Conservation (phyloP, 1,140 invertebrate species). For the Parasteatoda tepidariorum region DNA sequence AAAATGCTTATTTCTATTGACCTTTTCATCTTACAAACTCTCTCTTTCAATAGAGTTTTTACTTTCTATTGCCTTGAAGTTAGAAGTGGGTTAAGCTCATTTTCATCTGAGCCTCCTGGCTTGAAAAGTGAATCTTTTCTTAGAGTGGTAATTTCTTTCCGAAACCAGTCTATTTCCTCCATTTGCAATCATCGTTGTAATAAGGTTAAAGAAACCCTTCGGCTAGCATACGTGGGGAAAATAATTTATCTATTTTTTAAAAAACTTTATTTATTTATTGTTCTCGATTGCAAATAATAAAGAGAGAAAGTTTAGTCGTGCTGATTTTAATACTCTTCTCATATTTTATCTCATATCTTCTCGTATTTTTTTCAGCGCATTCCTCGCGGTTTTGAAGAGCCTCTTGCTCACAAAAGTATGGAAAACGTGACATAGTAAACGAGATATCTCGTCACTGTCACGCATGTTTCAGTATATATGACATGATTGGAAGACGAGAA, state of each 20-base stretch:
- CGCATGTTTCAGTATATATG: no score
- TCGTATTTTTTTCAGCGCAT: constrained; percentile 11
- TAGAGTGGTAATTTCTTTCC: constrained; percentile 12
- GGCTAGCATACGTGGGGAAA: constrained; percentile 14
- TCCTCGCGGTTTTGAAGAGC: constrained; percentile 16
- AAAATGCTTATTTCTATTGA: neutral
- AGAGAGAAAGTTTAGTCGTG: no score
- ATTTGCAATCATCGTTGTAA: constrained; percentile 24
- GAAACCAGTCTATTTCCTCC: constrained; percentile 31
- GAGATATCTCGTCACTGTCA: no score
- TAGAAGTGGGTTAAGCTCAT: constrained; percentile 43
- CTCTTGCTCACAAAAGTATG: no score
- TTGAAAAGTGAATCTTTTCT: constrained; percentile 52
- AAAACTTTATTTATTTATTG: no score
- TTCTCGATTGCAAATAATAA: no score
- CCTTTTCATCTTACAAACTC: neutral
- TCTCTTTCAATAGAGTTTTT: constrained; percentile 32
- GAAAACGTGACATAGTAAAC: no score
- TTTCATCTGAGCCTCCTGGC: constrained; percentile 14
- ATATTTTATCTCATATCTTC: neutral
- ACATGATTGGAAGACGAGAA: no score
- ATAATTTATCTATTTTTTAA: constrained; percentile 6
- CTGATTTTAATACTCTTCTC: neutral
- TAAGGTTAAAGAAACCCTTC: constrained; percentile 33
- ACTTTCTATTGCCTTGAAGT: constrained; percentile 56